phyloP scores from a whole-genome alignment of 1,140 invertebrate genomes.

The Drosophila willistoni region DNA sequence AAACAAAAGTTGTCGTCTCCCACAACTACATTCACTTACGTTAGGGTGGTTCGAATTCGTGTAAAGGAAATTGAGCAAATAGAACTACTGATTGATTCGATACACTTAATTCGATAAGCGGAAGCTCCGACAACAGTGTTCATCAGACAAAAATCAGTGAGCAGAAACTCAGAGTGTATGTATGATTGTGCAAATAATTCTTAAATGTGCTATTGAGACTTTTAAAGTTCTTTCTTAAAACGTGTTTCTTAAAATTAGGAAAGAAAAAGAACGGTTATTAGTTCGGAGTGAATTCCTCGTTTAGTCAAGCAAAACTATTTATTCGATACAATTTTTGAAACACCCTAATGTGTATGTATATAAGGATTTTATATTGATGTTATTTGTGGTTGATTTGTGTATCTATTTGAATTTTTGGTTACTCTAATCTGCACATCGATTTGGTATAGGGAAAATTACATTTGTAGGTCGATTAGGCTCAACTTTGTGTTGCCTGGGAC shows the following conservation, averaged over 20 bases:
- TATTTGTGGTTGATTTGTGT: constrained; percentile 59
- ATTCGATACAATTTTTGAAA: background rate
- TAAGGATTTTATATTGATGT: constrained; percentile 37
- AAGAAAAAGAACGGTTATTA: too few relatives aligned
- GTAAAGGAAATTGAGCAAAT: background rate
- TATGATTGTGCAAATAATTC: background rate
- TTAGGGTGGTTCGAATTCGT: background rate
- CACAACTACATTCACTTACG: background rate
- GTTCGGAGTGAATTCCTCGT: too few relatives aligned
- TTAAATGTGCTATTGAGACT: background rate
- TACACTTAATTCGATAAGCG: background rate
- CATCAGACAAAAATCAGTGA: background rate
- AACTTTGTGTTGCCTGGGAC: constrained; percentile 2
- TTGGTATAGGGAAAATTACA: constrained; percentile 49
- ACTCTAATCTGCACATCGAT: constrained; percentile 36
- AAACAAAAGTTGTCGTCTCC: background rate
- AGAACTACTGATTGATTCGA: background rate
- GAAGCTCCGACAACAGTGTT: background rate
- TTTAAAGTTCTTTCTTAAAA: too few relatives aligned
- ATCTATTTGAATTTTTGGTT: constrained; percentile 45
- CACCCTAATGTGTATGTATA: constrained; percentile 10
- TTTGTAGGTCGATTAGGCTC: constrained; percentile 47
- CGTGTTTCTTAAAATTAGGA: too few relatives aligned
- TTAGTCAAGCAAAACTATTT: too few relatives aligned
- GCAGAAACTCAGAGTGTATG: background rate